phyloP scores from a whole-genome alignment of 2,888 invertebrate species.

The Rotaria sp. region DNA sequence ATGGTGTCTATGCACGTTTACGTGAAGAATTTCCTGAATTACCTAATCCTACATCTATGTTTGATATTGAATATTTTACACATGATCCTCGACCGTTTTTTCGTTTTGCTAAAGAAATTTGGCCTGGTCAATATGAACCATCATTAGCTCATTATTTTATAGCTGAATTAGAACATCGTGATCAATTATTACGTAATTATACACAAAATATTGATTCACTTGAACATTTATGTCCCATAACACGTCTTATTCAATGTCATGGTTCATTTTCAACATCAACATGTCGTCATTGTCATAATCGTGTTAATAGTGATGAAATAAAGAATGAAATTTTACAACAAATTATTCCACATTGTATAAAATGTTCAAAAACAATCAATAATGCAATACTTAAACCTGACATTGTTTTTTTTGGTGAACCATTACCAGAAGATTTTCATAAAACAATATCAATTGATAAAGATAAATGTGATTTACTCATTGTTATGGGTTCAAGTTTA shows the following conservation, averaged over 20 bases:
- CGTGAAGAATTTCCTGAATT: slow-evolving; percentile 78
- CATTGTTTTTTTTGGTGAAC: slow-evolving; percentile 89
- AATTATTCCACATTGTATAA: slow-evolving; percentile 53
- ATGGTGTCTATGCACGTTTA: slow-evolving; percentile 76
- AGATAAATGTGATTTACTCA: slow-evolving; percentile 72
- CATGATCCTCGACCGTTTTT: slow-evolving; percentile 79
- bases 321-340: slow-evolving; percentile 65
- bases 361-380: slow-evolving; percentile 44
- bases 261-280: slow-evolving; percentile 85
- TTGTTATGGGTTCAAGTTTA: slow-evolving; percentile 80
- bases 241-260: slow-evolving; percentile 77
- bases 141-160: slow-evolving; percentile 80
- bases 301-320: slow-evolving; percentile 69
- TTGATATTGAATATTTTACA: slow-evolving; percentile 70
- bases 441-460: slow-evolving; percentile 74
- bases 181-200: slow-evolving; percentile 74
- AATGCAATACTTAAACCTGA: slow-evolving; percentile 74
- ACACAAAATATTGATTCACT: slow-evolving; percentile 86
- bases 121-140: slow-evolving; percentile 77
- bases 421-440: slow-evolving; percentile 73
- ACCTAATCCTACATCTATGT: slow-evolving; percentile 76
- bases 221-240: slow-evolving; percentile 76
- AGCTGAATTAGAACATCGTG: slow-evolving; percentile 65
- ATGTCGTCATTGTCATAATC: slow-evolving; percentile 69
- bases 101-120: slow-evolving; percentile 79